Conservation (phyloP, 2,113 vertebrate species). For the Pelodiscus sinensis region DNA sequence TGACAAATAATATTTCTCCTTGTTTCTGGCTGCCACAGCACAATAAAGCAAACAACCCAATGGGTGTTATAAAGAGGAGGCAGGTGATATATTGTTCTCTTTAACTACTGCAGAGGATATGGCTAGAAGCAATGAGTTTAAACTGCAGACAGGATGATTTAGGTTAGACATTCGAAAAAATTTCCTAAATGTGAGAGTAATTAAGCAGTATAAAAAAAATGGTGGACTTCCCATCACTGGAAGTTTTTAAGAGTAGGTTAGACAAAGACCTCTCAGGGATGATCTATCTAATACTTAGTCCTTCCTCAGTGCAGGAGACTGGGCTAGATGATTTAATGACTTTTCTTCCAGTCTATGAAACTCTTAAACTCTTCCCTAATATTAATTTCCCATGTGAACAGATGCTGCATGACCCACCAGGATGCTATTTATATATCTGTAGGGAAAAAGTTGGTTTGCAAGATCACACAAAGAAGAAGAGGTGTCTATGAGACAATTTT, state of each 20-base stretch:
- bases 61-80: too few species aligned
- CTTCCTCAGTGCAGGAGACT: neutral
- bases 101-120: too few species aligned
- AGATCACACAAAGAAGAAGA: neutral
- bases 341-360: neutral
- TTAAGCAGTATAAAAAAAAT: neutral
- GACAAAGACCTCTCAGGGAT: neutral
- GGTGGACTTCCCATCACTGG: neutral
- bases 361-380: constrained; percentile 32
- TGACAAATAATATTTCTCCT: constrained; percentile 2
- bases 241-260: neutral
- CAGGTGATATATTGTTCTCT: too few species aligned
- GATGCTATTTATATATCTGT: neutral
- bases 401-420: constrained; percentile 29
- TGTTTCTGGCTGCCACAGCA: constrained; percentile 19
- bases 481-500: neutral
- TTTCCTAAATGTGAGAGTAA: neutral
- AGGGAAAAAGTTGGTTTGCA: neutral
- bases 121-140: too few species aligned
- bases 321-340: neutral
- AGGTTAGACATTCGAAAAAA: neutral
- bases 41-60: constrained; percentile 34
- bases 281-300: neutral
- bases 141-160: neutral
- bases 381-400: neutral